Percentiles rank a stretch among this genome's conserved stretches.
These are phyloP conservation scores for Onychomys arenicola DNA, from an alignment of 2,797 vertebrate species.

Conservation along the genomic window DNA sequence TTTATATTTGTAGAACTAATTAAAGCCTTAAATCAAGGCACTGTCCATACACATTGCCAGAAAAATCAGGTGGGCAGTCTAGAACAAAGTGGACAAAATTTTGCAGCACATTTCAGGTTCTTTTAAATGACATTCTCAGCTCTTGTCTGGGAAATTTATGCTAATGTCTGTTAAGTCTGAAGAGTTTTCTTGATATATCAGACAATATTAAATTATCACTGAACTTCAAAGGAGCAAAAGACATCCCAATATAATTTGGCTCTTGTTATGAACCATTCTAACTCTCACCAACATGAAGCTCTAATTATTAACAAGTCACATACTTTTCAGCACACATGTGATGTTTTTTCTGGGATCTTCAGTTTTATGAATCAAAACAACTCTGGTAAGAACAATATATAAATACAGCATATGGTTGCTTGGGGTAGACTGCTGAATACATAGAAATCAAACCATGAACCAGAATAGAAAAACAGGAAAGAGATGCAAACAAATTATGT, in stretches of 20 bases:
- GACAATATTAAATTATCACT: neutral
- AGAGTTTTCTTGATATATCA: neutral
- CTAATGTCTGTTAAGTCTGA: neutral
- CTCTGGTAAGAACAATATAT: neutral
- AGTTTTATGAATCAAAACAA: neutral
- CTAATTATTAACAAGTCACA: neutral
- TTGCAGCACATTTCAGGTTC: neutral
- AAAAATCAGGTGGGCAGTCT: neutral
- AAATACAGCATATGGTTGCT: neutral
- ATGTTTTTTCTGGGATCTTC: neutral
- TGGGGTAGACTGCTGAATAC: neutral
- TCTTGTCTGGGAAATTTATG: neutral
- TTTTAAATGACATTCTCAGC: too few species aligned
- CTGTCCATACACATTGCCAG: neutral
- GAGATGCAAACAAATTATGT: neutral
- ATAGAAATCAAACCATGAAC: neutral
- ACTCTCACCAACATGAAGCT: neutral
- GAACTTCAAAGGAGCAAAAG: neutral
- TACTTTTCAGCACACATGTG: neutral
- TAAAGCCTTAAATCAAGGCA: neutral
- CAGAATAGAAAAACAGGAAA: neutral
- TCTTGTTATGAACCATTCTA: neutral
- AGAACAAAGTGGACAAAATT: neutral
- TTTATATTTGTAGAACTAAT: neutral
- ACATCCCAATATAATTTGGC: neutral